These are phyloP conservation scores for Caenorhabditis macrosperma DNA, from an alignment of 2,888 invertebrate species.

Conservation along the genomic window DNA sequence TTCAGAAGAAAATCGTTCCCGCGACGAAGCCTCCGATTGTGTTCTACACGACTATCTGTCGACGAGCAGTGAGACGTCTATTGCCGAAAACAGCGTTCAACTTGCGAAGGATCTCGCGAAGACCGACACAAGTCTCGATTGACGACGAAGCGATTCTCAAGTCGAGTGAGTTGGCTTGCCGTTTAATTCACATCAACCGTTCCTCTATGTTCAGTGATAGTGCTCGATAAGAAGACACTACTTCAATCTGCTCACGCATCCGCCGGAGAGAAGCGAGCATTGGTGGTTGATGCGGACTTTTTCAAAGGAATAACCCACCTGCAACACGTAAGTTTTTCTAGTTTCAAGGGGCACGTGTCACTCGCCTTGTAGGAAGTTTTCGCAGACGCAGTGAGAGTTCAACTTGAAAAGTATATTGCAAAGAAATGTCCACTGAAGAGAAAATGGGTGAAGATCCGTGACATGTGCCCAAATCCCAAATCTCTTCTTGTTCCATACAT, in stretches of 20 bases:
- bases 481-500: background rate
- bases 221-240: slow-evolving; percentile 29
- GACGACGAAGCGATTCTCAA: slow-evolving; percentile 61
- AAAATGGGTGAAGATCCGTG: too few relatives aligned
- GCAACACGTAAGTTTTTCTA: slow-evolving; percentile 53
- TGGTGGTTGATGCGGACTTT: slow-evolving; percentile 48
- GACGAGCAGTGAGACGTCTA: slow-evolving; percentile 53
- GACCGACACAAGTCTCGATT: slow-evolving; percentile 49
- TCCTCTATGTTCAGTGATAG: slow-evolving; percentile 29
- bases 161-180: slow-evolving; percentile 15
- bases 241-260: slow-evolving; percentile 5
- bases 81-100: slow-evolving; percentile 66
- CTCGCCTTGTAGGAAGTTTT: background rate
- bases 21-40: slow-evolving; percentile 49
- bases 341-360: background rate
- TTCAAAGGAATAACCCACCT: slow-evolving; percentile 52
- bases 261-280: slow-evolving; percentile 23
- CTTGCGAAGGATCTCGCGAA: slow-evolving; percentile 62
- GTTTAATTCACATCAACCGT: background rate
- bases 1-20: slow-evolving; percentile 36
- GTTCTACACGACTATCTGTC: slow-evolving; percentile 55
- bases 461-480: too few relatives aligned
- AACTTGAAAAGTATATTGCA: too few relatives aligned
- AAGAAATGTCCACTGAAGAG: too few relatives aligned
- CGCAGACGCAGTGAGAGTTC: background rate